Base-by-base conservation (phyloP, 2,888 invertebrate genomes). In the Euclidia mi region DNA sequence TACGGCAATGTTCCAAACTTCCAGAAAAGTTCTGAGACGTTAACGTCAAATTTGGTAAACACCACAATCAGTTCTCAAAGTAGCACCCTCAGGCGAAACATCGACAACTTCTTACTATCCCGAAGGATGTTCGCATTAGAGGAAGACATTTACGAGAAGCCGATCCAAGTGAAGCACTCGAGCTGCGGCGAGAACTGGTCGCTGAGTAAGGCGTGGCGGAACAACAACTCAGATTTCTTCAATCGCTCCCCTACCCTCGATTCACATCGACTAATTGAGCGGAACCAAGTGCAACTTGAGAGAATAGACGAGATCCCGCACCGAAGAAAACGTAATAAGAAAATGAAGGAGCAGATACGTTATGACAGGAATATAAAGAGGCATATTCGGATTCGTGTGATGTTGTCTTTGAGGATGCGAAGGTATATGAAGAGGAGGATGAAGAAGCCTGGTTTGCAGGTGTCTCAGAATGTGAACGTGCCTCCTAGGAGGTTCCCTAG, bases 381-480 rank as follows among this genome's bases (percentile, higher is more conserved):
- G 17, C 96, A 96, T 77, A 95, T 96, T 17, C 92, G 96, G 52
- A 95, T 96, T 14, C 91, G 96, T 11, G 95, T 96, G 42, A 96
- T 96, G 95, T 88, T 96, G 71, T 96, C 96, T 9, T 86, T 97
- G 59, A 92, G 96, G 56, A 94, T 96, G 90, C 94, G 96, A 17
- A 85, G 94, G 50, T 94, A 95, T 52, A 92, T 94, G 79, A 95
- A 94, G 63, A 78, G 90, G 55, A 77, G 88, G 45, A 49, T 90
- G 50, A 77, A 83, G 56, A 91, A 88, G 48, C 79, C 86, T 2
- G 78, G 79, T 2, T 10, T 84, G 14, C 78, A 70, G 38, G 52
- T 76, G 0, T 70, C 82, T 11, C 85, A 88, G 58, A 88, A 77
- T 29, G 74, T 84, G 3, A 84, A 81, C 3, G 84, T 93, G 0